Conservation (phyloP, 1,140 invertebrate species). For the Drosophila repletoides region DNA sequence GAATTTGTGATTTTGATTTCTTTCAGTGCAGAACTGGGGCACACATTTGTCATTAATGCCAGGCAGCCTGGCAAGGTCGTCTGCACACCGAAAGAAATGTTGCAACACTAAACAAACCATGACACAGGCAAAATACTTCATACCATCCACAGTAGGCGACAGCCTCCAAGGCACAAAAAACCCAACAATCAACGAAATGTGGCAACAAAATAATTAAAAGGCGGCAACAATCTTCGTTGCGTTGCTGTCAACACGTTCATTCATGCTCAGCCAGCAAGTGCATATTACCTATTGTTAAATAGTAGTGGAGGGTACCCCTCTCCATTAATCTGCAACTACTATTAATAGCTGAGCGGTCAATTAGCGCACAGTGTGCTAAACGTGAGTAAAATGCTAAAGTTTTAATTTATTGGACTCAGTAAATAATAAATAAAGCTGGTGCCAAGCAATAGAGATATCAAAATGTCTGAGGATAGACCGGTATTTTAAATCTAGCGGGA, state of each 20-base stretch:
- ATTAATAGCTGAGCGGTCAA: conserved; percentile 25
- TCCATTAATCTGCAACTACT: conserved; percentile 31
- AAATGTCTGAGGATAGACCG: no score
- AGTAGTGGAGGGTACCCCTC: no score
- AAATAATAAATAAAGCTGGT: no score
- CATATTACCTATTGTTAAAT: not conserved
- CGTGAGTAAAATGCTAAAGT: no score
- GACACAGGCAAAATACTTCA: conserved; percentile 36
- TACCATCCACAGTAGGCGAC: conserved; percentile 28
- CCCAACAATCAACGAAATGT: conserved; percentile 12
- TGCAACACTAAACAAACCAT: conserved; percentile 5
- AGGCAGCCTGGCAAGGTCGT: conserved; percentile 34
- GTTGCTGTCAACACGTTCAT: no score
- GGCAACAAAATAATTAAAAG: conserved; percentile 49
- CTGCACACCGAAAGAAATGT: not conserved
- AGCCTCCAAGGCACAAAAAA: no score
- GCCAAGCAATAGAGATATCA: no score
- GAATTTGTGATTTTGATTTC: not conserved
- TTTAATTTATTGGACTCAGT: no score
- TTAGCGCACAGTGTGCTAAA: no score
- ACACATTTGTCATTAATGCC: conserved; percentile 14
- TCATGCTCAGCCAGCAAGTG: conserved; percentile 48
- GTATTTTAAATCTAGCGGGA: no score
- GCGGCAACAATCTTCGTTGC: conserved; percentile 52
- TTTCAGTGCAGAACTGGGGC: conserved; percentile 34